Base-by-base conservation (phyloP, 2,888 invertebrate genomes). In the Drosophila leonis region DNA sequence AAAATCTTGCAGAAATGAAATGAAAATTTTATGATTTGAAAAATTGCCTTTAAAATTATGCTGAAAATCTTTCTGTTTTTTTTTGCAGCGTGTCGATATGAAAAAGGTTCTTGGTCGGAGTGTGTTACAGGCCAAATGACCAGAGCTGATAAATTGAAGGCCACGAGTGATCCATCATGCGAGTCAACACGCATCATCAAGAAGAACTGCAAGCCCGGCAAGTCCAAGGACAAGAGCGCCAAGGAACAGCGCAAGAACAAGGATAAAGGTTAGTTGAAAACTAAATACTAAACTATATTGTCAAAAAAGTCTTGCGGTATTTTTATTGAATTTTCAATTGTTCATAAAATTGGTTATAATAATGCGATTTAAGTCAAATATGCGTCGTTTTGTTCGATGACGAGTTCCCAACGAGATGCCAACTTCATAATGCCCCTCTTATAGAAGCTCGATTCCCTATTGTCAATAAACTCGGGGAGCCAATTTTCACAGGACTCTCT, bases 21-120 rank as follows among this genome's bases (percentile, higher is more conserved):
- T 3, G 2, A 4, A 4, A 24, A 24, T 24, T 24, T 24, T 24
- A 3, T 24, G 2, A 24, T 24, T 37, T 37, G 37, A 13, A 15
- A 37, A 37, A 7, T 37, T 15, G 15, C 15, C 35, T 37, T 13
- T 37, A 15, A 37, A 37, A 37, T 37, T 0, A 15, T 37, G 15
- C 7, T 15, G 15, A 37, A 37, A 15, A 7, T 37, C 15, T 41
- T 18, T 41, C 15, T 41, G 9, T 41, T 18, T 10, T 15, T 5
- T 27, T 27, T 59, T 56, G 4, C 42, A 94, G 97, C 97, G 80
- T 98, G 98, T 93, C 96, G 97, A 85, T 98, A 98, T 93, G 97
- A 97, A 91, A 97, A 97, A 93, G 97, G 97, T 39, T 94, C 96
- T 75, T 98, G 97, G 97, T 96, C 96, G 91, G 96, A 96, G 91